Percentiles rank a stretch among this genome's conserved stretches.
Conservation (phyloP, 2,888 invertebrate genomes). For the Lasioglossum zephyrum region DNA sequence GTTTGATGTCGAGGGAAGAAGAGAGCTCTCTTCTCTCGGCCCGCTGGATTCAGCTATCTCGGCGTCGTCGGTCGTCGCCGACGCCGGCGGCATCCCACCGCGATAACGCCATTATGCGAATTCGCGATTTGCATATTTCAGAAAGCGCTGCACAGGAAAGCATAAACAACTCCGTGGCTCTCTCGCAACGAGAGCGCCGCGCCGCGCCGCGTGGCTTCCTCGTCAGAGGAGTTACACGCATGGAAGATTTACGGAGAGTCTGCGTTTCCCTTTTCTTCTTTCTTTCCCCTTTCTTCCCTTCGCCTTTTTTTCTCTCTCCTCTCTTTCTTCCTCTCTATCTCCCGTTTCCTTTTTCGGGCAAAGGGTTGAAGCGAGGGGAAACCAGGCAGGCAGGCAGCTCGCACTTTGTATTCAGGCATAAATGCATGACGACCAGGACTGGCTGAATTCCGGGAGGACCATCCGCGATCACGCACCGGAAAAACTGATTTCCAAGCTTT, state of each 20-base stretch:
- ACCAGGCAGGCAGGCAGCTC: conserved; percentile 4
- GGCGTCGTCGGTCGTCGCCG: conserved; percentile 68
- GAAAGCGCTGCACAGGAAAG: conserved; percentile 83
- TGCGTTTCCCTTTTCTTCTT: conserved; percentile 60
- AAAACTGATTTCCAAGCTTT: not conserved
- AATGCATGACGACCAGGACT: conserved; percentile 51
- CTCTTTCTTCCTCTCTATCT: not conserved
- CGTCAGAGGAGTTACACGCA: conserved; percentile 83
- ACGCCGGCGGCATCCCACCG: conserved; percentile 76
- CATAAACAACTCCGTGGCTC: conserved; percentile 81
- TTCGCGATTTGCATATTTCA: conserved; percentile 84
- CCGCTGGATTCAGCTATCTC: conserved; percentile 67
- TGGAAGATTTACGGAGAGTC: conserved; percentile 81
- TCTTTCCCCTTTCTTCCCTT: conserved; percentile 15
- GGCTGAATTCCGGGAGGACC: conserved; percentile 27
- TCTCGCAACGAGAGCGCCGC: conserved; percentile 71
- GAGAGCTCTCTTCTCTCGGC: conserved; percentile 55
- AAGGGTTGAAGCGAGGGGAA: not conserved
- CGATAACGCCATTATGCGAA: conserved; percentile 83
- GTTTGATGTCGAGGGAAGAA: conserved; percentile 64
- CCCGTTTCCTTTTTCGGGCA: conserved; percentile 13
- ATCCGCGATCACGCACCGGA: not conserved
- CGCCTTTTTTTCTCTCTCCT: conserved; percentile 35
- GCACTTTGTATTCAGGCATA: conserved; percentile 60
- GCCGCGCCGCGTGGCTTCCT: conserved; percentile 73